A percentile compares a stretch with the other conserved stretches of the same genome.
Evolutionary conservation across 2,113 vertebrate genomes (phyloP).

Genomic region (Deroptyus accipitrinus): DNA sequence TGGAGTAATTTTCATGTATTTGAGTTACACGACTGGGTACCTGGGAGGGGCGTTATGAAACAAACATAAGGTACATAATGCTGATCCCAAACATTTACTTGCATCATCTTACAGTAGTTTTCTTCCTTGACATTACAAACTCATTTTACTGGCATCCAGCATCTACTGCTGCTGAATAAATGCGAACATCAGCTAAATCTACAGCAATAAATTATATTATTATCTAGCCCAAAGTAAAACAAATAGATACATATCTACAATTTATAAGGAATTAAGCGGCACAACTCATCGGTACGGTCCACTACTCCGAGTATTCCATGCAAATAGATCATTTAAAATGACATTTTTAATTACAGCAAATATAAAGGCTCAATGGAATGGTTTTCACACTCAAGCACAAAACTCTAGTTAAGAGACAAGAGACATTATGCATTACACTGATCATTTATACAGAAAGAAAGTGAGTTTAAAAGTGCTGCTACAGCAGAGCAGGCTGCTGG

Average conservation of each 20-base stretch:
- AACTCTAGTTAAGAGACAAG: neutral
- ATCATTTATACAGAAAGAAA: slow-evolving; percentile 39
- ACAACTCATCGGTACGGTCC: neutral
- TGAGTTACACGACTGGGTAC: slow-evolving; percentile 75
- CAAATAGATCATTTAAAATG: neutral
- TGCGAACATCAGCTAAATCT: slow-evolving; percentile 56
- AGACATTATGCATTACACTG: neutral
- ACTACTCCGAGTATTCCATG: neutral
- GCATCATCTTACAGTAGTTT: neutral
- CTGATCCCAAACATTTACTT: slow-evolving; percentile 20
- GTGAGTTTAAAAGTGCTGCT: slow-evolving; percentile 50
- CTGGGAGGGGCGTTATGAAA: slow-evolving; percentile 76
- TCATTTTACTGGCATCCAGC: slow-evolving; percentile 20
- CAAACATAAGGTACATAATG: slow-evolving; percentile 62
- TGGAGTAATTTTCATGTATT: slow-evolving; percentile 75
- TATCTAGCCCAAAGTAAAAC: neutral
- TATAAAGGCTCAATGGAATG: neutral
- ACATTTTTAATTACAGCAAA: slow-evolving; percentile 30
- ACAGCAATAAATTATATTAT: slow-evolving; percentile 26
- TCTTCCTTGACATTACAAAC: slow-evolving; percentile 14
- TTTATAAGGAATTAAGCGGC: neutral
- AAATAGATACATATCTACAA: neutral
- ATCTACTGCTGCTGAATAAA: neutral
- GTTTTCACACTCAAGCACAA: neutral
- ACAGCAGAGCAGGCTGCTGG: slow-evolving; percentile 58